Evolutionary conservation across 1,140 invertebrate genomes (phyloP).

Genomic region (Liolophura sinensis): DNA sequence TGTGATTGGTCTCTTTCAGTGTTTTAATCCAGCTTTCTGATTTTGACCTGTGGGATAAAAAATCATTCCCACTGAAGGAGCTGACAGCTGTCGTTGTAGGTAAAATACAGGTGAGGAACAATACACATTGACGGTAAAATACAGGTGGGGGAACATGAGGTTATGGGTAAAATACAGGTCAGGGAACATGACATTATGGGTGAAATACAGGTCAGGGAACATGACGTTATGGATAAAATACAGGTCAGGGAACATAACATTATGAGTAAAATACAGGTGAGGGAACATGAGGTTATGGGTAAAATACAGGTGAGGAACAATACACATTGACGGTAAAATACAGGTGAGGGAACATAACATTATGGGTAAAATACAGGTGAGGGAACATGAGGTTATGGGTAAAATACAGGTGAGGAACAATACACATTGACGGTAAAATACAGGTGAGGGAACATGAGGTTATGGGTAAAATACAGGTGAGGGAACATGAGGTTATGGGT

Average conservation of each 20-base stretch:
- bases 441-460: too few relatives aligned
- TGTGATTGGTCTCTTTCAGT: conserved; percentile 20
- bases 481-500: conserved; percentile 19
- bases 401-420: conserved; percentile 1
- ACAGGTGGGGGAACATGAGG: background rate
- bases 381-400: background rate
- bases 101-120: conserved; percentile 34
- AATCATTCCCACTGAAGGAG: conserved; percentile 24
- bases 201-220: background rate
- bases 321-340: too few relatives aligned
- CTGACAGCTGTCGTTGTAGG: conserved; percentile 24
- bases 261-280: too few relatives aligned
- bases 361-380: background rate
- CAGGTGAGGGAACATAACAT: background rate
- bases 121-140: background rate
- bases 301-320: too few relatives aligned
- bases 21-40: conserved; percentile 35
- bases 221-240: conserved; percentile 4
- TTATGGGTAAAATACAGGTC: background rate
- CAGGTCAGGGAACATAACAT: background rate
- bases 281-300: too few relatives aligned
- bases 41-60: conserved; percentile 41
- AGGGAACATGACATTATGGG: background rate
- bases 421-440: background rate
- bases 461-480: conserved; percentile 3